Evolutionary conservation across 2,797 vertebrate genomes (phyloP).

Genomic region (Uromys caudimaculatus): DNA sequence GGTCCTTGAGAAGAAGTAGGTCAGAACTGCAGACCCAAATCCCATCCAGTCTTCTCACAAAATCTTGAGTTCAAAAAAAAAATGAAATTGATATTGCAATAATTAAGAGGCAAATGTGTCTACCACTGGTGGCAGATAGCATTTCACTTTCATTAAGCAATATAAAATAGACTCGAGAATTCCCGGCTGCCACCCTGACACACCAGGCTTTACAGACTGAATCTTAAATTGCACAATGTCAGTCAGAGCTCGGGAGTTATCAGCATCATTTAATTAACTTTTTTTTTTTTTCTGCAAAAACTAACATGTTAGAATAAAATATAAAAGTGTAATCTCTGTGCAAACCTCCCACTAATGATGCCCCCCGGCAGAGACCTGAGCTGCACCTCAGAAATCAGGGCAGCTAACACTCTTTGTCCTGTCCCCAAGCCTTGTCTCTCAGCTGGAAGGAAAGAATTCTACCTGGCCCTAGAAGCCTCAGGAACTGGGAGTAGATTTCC

Average conservation of each 20-base stretch:
- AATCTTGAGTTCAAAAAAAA: slow-evolving; percentile 70
- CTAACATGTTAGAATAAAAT: slow-evolving; percentile 80
- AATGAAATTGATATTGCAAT: slow-evolving; percentile 72
- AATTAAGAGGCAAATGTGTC: slow-evolving; percentile 79
- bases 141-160: slow-evolving; percentile 81
- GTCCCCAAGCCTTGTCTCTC: neutral
- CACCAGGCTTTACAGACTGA: slow-evolving; percentile 74
- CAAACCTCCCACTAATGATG: slow-evolving; percentile 79
- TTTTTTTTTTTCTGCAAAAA: slow-evolving; percentile 70
- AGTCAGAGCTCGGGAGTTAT: slow-evolving; percentile 82
- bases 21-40: slow-evolving; percentile 77
- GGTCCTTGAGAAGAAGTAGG: slow-evolving; percentile 77
- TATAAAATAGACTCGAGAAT: slow-evolving; percentile 77
- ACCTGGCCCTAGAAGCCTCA: slow-evolving; percentile 2
- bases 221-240: slow-evolving; percentile 72
- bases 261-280: slow-evolving; percentile 79
- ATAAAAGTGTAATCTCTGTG: slow-evolving; percentile 79
- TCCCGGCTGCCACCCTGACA: slow-evolving; percentile 63
- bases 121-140: slow-evolving; percentile 78
- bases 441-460: neutral
- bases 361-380: slow-evolving; percentile 64
- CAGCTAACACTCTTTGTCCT: slow-evolving; percentile 13
- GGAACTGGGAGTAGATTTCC: neutral
- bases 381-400: slow-evolving; percentile 63
- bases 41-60: slow-evolving; percentile 76